Evolutionary conservation across 2,113 vertebrate species (phyloP), one percentile per base, ranked within the genome.

Genomic region (Salvelinus sp.): DNA sequence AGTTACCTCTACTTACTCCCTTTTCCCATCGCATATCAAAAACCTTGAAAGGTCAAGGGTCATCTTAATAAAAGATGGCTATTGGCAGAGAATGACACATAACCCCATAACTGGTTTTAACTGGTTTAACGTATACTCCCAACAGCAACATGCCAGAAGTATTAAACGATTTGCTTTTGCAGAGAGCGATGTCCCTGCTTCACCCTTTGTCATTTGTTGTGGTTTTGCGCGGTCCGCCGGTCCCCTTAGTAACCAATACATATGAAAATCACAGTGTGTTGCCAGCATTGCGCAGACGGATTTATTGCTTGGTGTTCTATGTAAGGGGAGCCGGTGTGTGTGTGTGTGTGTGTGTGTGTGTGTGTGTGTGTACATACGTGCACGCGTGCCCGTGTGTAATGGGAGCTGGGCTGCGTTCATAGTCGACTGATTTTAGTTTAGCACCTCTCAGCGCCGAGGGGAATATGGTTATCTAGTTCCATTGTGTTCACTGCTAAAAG

Each of bases 171-270:
- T 54, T 62, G 50, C 72, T 86, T 86, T 81, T 77, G 33, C 74
- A 16, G 64, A 83, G 58, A 62, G 81, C 68, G 69, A 84, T 72
- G 71, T 84, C 72, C 58, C 75, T 18, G 64, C 54, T 83, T 85
- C 48, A 62, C 50, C 79, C 79, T 73, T 74, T 85, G 80, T 85
- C 79, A 85, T 88, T 81, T 88, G 87, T 89, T 88, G 85, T 89
- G 84, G 81, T 84, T 86, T 76, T 58, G 60, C 67, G 68, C 76
- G 60, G 70, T 88, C 76, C 13, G 1, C 50, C 16, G 50, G 16
- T 62, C n/a, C 81, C 85, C 87, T 70, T 90, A 82, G 88, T 81
- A 88, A 92, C 87, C 79, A 73, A 81, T 87, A 86, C 86, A 86
- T 91, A 88, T 86, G 82, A 89, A 54, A 90, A 89, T 89, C 87